Base-by-base conservation (phyloP, 2,888 invertebrate genomes). In the Ethmia dodecea region DNA sequence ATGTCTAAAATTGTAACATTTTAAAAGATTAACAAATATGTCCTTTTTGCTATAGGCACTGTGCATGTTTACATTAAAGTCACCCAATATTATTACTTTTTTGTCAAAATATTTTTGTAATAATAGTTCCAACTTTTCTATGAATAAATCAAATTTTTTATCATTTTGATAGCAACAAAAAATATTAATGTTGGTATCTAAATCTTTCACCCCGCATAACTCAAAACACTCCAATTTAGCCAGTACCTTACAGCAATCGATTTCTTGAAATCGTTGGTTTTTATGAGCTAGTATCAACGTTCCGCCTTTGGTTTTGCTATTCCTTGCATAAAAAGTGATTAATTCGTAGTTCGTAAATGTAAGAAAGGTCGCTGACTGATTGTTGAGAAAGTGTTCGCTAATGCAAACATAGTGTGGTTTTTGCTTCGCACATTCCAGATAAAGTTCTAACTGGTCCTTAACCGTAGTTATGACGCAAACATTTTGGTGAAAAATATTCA, bases 371-470 rank as follows among this genome's bases (percentile, higher is more conserved):
- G 28, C 27, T 9, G 27, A 18, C 5, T 5, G 5, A 13, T 5
- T 20, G 12, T 18, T 33, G 1, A 33, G 16, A 27, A 33, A 33
- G 10, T 33, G 33, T 20, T 33, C 33, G 18, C 13, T 28, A 10
- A 33, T 28, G 20, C 33, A 33, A 3, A 33, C 13, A 18, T 33
- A 33, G n/a, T 28, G 18, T 9, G n/a, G 27, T 10, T 10, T 33
- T 9, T 13, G 2, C 3, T 18, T 11, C n/a, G 28, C 9, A 11
- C 9, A 10, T n/a, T 33, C 28, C 4, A 33, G n/a, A 12, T 28
- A 33, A 1, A 33, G 1, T n/a, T 33, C 33, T 13, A 33, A n/a
- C 20, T 33, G 18, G 8, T 18, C 18, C 10, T 27, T 33, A 13
- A 28, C 28, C 13, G 15, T 28, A 13, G 16, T 33, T n/a, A 33